phyloP scores from a whole-genome alignment of 1,140 invertebrate genomes.

The Papilio aristodemus region DNA sequence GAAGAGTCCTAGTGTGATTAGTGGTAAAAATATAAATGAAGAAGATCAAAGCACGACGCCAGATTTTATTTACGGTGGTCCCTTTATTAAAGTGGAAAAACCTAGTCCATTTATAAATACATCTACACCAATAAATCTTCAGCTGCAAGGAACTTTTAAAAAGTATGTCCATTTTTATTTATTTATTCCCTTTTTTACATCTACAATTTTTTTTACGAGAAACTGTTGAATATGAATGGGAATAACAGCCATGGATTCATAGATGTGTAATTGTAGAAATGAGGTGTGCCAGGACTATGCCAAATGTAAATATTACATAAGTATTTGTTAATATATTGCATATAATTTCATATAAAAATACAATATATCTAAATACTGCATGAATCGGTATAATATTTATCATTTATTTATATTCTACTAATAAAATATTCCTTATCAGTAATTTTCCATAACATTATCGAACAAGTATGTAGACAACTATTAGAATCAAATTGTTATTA shows the following conservation, averaged over 20 bases:
- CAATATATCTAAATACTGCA: not conserved
- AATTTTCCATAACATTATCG: not conserved
- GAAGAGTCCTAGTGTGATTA: conserved; percentile 19
- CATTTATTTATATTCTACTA: not conserved
- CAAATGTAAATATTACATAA: too few species aligned
- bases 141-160: conserved; percentile 66
- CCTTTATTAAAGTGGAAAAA: conserved; percentile 61
- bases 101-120: conserved; percentile 54
- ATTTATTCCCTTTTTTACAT: too few species aligned
- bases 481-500: too few species aligned
- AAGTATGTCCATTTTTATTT: conserved; percentile 54
- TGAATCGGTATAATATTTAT: not conserved
- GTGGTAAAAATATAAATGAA: conserved; percentile 34
- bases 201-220: too few species aligned
- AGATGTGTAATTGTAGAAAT: too few species aligned
- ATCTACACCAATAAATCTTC: conserved; percentile 60
- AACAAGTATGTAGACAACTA: too few species aligned
- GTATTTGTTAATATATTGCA: too few species aligned
- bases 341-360: not conserved
- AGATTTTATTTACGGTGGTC: conserved; percentile 74
- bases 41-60: conserved; percentile 52
- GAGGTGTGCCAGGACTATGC: too few species aligned
- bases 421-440: not conserved
- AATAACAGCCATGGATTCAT: not conserved
- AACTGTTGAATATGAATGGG: not conserved